A percentile compares a stretch with the other conserved stretches of the same genome.
Conservation (phyloP, 2,888 invertebrate species). For the Leptinotarsa tumamoca region DNA sequence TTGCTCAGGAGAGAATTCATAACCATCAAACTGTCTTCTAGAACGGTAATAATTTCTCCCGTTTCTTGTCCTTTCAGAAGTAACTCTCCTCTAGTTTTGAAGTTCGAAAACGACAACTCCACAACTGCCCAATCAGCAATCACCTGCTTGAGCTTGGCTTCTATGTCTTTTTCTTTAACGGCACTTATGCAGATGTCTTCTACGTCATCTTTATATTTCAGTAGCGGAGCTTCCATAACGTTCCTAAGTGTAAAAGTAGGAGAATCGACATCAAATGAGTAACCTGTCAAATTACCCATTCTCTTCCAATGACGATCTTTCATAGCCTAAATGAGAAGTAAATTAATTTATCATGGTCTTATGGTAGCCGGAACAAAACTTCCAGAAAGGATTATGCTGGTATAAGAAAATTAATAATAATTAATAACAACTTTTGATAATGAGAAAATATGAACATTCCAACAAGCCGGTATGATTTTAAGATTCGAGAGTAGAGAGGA, state of each 20-base stretch:
- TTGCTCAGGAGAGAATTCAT: slow-evolving; percentile 88
- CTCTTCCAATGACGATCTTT: slow-evolving; percentile 69
- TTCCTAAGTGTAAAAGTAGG: slow-evolving; percentile 83
- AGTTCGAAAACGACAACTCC: slow-evolving; percentile 77
- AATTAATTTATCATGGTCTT: too few relatives aligned
- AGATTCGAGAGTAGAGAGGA: too few relatives aligned
- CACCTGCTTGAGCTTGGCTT: slow-evolving; percentile 86
- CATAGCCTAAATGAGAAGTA: slow-evolving; percentile 67
- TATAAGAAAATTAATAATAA: too few relatives aligned
- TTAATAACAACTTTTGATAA: too few relatives aligned
- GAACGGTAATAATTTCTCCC: slow-evolving; percentile 78
- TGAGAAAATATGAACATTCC: too few relatives aligned
- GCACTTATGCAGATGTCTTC: slow-evolving; percentile 94
- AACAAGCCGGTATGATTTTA: too few relatives aligned
- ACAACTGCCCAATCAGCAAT: slow-evolving; percentile 84
- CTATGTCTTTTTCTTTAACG: slow-evolving; percentile 90
- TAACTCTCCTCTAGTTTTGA: slow-evolving; percentile 87
- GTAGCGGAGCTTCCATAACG: slow-evolving; percentile 86
- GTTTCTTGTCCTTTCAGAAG: slow-evolving; percentile 82
- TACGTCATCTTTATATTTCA: slow-evolving; percentile 87
- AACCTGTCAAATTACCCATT: slow-evolving; percentile 71
- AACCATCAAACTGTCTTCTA: slow-evolving; percentile 90
- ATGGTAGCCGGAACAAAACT: too few relatives aligned
- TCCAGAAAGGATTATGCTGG: too few relatives aligned
- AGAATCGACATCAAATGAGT: slow-evolving; percentile 82